Conservation (phyloP, 2,888 invertebrate species). For the Chamaedrilus cognettii region DNA sequence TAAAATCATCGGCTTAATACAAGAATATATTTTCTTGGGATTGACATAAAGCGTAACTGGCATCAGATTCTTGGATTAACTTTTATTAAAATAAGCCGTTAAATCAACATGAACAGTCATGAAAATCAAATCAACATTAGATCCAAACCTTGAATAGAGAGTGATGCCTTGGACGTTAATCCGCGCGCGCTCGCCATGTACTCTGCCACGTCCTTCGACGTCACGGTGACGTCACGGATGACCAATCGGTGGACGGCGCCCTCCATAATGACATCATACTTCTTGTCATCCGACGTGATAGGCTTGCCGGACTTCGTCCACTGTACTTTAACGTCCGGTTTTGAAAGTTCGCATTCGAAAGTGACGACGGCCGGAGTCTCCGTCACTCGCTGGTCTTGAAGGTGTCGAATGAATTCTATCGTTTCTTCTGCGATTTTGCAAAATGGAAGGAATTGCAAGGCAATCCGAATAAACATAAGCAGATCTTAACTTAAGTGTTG, state of each 20-base stretch:
- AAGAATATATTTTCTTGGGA: too few relatives aligned
- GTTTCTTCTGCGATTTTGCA: constrained; percentile 53
- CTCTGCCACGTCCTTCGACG: constrained; percentile 47
- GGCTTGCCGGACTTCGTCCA: constrained; percentile 54
- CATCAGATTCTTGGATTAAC: too few relatives aligned
- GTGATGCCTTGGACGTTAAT: constrained; percentile 50
- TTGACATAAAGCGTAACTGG: too few relatives aligned
- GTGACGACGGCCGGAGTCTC: constrained; percentile 47
- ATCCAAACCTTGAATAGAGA: constrained; percentile 52
- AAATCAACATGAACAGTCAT: background rate
- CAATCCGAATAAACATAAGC: too few relatives aligned
- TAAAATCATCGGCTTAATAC: too few relatives aligned
- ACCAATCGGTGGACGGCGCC: constrained; percentile 42
- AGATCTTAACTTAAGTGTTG: too few relatives aligned
- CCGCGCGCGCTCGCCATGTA: constrained; percentile 49
- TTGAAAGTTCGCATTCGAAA: constrained; percentile 51
- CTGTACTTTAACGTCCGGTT: constrained; percentile 47
- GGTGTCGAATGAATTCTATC: constrained; percentile 48
- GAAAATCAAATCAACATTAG: too few relatives aligned
- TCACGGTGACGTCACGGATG: constrained; percentile 40
- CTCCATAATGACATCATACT: constrained; percentile 31
- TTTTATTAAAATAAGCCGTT: too few relatives aligned
- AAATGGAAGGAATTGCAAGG: too few relatives aligned
- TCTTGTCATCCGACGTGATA: constrained; percentile 19
- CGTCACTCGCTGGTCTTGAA: constrained; percentile 51